Evolutionary conservation across 2,797 vertebrate genomes (phyloP), one percentile per base, ranked within the genome.

Genomic region (Gorsachius magnificus): DNA sequence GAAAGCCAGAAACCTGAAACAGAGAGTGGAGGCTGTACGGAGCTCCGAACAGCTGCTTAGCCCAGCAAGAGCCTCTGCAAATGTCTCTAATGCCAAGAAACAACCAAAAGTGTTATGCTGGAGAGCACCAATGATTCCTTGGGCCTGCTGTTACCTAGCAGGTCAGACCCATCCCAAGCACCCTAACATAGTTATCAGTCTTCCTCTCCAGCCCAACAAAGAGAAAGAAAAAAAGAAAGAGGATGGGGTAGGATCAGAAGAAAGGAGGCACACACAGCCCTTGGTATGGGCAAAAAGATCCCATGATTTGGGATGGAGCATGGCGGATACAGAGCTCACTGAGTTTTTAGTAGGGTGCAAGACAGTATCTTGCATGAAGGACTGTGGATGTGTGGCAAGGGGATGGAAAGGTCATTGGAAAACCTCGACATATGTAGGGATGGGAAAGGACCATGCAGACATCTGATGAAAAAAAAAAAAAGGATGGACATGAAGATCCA

Each of bases 11-110:
- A 91, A 88, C 53, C 63, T 93, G 87, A 82, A 87, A 92, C 5
- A 14, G 66, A 90, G 71, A 79, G 63, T 50, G 80, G 80, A 90
- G 66, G n/a, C 48, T 53, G 43, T 88, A 70, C 29, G 25, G 53
- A 70, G 71, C 35, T 58, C 71, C 72, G 64, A 53, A 93, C 54
- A 76, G 77, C 88, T 89, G 54, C 81, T 93, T 72, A 89, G 84
- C 36, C 85, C 90, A 96, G 74, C 81, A 93, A 91, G 61, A 45
- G 91, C 60, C 74, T 91, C 88, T 94, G 93, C 72, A 89, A 94
- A 83, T 18, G n/a, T 38, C 61, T 69, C 64, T 50, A 51, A 64
- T 89, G 78, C 43, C 85, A 89, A 91, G 88, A 87, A 89, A 65
- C 38, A 83, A 70, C 11, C 18, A 31, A 90, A 87, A 57, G 43